These are phyloP conservation scores for Dioctria linearis DNA, from an alignment of 2,888 invertebrate genomes.

Conservation along the genomic window DNA sequence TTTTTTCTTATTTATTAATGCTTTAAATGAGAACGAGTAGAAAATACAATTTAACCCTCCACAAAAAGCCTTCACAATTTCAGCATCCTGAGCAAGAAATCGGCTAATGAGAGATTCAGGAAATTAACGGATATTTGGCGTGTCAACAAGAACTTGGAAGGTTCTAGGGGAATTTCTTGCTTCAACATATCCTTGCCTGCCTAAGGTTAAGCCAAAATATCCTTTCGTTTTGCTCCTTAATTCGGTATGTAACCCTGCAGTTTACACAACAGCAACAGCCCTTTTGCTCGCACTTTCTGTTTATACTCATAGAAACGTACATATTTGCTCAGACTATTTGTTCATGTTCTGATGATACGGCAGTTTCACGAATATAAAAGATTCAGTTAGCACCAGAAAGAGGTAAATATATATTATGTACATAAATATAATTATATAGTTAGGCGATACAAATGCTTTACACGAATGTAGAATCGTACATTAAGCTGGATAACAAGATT, in stretches of 20 bases:
- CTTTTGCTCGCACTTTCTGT: conserved; percentile 27
- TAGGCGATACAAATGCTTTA: no score
- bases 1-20: no score
- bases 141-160: conserved; percentile 41
- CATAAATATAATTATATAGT: no score
- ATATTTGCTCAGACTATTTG: conserved; percentile 49
- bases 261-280: conserved; percentile 29
- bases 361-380: conserved; percentile 29
- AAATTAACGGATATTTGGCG: conserved; percentile 45
- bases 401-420: not conserved
- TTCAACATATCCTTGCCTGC: not conserved
- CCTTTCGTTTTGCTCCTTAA: conserved; percentile 16
- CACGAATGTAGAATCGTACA: no score
- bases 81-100: conserved; percentile 26
- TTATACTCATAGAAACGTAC: conserved; percentile 28
- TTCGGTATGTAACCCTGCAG: conserved; percentile 7
- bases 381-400: not conserved
- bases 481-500: no score
- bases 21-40: no score
- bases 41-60: no score
- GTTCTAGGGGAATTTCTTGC: conserved; percentile 7
- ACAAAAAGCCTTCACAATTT: conserved; percentile 2
- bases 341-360: conserved; percentile 39
- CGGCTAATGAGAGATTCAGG: conserved; percentile 45
- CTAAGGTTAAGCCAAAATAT: not conserved